Evolutionary conservation across 2,888 invertebrate genomes (phyloP), one percentile per base, ranked within the genome.

Genomic region (Keiferia lycopersicella): DNA sequence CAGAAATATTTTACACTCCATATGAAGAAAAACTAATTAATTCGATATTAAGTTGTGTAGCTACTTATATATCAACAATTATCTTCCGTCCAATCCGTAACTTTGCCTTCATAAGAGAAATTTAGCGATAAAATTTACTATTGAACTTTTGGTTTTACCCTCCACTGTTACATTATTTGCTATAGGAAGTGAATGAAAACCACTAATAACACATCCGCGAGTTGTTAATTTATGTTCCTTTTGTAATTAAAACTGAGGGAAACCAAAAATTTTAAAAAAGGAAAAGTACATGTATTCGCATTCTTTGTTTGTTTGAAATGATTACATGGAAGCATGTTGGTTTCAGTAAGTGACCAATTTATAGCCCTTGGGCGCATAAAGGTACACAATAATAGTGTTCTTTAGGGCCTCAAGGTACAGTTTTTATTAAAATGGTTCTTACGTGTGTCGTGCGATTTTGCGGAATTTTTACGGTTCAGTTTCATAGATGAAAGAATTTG

Each of bases 331-430:
- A 26, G 14, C 56, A 16, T 26, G 51, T 51, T 51, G 56, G 30
- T 56, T 56, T 56, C 56, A 56, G 18, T 34, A 53, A 59, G 50
- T 41, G 63, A 56, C 56, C 56, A 56, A 56, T 56, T 34, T 34
- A 14, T 56, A 30, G 56, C 56, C 30, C 34, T 56, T 30, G 2
- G 26, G n/a, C 34, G 56, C n/a, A 26, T 34, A 34, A 56, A 56
- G 34, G 34, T 14, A n/a, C 34, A 56, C 56, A 56, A 56, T 30
- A 26, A 53, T 22, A 34, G 30, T 26, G 34, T 10, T 56, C 10
- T 16, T 26, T 56, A n/a, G 30, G 34, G 34, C 34, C 56, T 14
- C n/a, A 16, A 56, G 16, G 30, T 34, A 56, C 30, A 26, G 2
- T 26, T 26, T 26, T 26, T 26, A 26, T 26, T 26, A 26, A 26